phyloP scores from a whole-genome alignment of 2,797 vertebrate genomes.

The Takifugu ocellatus region DNA sequence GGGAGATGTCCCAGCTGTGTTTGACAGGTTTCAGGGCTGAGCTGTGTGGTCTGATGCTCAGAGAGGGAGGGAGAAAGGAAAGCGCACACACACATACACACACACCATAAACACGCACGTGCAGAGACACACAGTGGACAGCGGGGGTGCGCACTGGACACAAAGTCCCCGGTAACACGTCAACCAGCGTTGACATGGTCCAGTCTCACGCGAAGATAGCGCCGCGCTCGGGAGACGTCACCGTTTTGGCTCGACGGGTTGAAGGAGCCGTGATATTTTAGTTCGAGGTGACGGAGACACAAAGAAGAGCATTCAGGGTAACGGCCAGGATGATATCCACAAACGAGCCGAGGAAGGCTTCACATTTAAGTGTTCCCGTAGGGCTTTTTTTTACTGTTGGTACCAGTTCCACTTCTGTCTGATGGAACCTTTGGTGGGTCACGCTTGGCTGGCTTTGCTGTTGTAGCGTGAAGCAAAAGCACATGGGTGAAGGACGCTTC shows the following conservation, averaged over 20 bases:
- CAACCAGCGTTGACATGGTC: constrained; percentile 59
- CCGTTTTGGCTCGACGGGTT: neutral
- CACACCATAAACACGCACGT: constrained; percentile 2
- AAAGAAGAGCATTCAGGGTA: neutral
- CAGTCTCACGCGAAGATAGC: constrained; percentile 48
- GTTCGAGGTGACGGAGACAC: neutral
- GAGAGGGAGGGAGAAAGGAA: constrained; percentile 21
- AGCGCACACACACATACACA: neutral
- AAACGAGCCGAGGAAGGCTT: no score
- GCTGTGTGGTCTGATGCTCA: constrained; percentile 69
- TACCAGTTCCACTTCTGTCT: no score
- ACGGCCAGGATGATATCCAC: no score
- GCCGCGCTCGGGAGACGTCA: constrained; percentile 24
- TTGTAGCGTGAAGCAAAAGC: no score
- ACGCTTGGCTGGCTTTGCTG: no score
- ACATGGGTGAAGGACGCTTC: no score
- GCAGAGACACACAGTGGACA: constrained; percentile 11
- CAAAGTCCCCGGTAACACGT: constrained; percentile 60
- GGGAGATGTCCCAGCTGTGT: constrained; percentile 76
- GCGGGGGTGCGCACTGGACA: constrained; percentile 47
- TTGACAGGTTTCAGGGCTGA: constrained; percentile 73
- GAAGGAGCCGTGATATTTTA: constrained; percentile 9
- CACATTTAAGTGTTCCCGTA: no score
- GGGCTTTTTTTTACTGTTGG: no score
- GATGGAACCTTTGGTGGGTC: no score